Evolutionary conservation across 2,888 invertebrate genomes (phyloP).

Genomic region (Beris chalybata): DNA sequence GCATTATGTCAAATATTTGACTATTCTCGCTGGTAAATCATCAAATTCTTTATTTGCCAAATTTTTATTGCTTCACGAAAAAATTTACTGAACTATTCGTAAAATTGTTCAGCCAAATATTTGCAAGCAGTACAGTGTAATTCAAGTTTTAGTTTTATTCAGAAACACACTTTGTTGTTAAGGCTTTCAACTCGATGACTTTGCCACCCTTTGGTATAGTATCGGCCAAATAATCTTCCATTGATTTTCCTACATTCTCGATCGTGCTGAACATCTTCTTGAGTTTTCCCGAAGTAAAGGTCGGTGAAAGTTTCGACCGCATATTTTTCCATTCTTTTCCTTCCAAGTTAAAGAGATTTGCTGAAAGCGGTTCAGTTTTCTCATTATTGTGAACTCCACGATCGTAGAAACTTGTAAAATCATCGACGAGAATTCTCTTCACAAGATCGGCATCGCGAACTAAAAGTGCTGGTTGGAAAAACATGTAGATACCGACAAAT

Average conservation of each 20-base stretch:
- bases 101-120: too few relatives aligned
- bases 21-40: too few relatives aligned
- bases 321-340: conserved; percentile 64
- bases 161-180: conserved; percentile 9
- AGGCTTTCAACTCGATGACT: conserved; percentile 55
- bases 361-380: conserved; percentile 60
- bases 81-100: too few relatives aligned
- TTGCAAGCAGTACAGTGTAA: background rate
- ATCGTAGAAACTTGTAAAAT: conserved; percentile 58
- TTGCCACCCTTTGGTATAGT: conserved; percentile 50
- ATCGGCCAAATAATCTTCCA: conserved; percentile 41
- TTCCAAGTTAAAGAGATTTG: conserved; percentile 61
- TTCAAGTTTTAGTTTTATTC: too few relatives aligned
- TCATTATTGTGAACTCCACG: conserved; percentile 62
- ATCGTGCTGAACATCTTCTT: conserved; percentile 63
- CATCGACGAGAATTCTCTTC: conserved; percentile 48
- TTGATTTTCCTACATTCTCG: conserved; percentile 46
- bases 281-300: conserved; percentile 65
- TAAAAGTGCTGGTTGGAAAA: conserved; percentile 40
- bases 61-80: too few relatives aligned
- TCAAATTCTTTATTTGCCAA: too few relatives aligned
- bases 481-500: conserved; percentile 43
- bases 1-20: too few relatives aligned
- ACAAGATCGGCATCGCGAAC: conserved; percentile 42
- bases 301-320: conserved; percentile 62